phyloP scores from a whole-genome alignment of 2,888 invertebrate genomes.

The Sarcophaga rosellei region DNA sequence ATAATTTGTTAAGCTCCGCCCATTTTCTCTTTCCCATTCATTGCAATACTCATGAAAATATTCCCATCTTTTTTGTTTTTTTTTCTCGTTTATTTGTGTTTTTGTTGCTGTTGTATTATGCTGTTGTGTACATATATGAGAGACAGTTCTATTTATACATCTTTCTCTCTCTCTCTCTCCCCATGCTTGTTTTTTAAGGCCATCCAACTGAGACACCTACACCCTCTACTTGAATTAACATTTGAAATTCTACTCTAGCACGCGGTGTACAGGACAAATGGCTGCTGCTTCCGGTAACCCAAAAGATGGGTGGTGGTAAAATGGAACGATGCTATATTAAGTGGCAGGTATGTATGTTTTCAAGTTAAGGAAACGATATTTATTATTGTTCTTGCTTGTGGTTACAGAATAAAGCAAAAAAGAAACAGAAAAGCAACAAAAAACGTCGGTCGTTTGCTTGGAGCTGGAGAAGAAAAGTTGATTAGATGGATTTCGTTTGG shows the following conservation, averaged over 20 bases:
- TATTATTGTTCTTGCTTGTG: neutral
- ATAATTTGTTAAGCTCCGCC: slow-evolving; percentile 8
- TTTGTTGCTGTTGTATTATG: neutral
- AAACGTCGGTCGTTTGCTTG: slow-evolving; percentile 28
- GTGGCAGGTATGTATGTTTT: slow-evolving; percentile 3
- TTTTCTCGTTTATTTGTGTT: slow-evolving; percentile 1
- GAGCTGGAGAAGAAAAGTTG: slow-evolving; percentile 77
- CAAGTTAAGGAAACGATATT: slow-evolving; percentile 5
- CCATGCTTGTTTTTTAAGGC: slow-evolving; percentile 33
- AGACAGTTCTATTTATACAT: no score
- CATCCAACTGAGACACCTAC: slow-evolving; percentile 65
- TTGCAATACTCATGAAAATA: neutral
- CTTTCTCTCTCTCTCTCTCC: no score
- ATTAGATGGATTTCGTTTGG: slow-evolving; percentile 81
- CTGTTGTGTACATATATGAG: neutral
- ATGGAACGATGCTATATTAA: slow-evolving; percentile 22
- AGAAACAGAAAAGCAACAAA: neutral
- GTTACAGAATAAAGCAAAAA: slow-evolving; percentile 6
- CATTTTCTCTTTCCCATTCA: neutral
- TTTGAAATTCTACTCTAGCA: slow-evolving; percentile 60
- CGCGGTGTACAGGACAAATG: slow-evolving; percentile 68
- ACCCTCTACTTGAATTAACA: slow-evolving; percentile 58
- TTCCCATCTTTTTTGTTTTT: slow-evolving; percentile 13
- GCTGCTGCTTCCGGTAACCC: slow-evolving; percentile 69
- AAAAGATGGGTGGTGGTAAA: slow-evolving; percentile 66